Evolutionary conservation across 2,797 vertebrate species (phyloP), one percentile per base, ranked within the genome.

Genomic region (Microctenopoma lineatum): DNA sequence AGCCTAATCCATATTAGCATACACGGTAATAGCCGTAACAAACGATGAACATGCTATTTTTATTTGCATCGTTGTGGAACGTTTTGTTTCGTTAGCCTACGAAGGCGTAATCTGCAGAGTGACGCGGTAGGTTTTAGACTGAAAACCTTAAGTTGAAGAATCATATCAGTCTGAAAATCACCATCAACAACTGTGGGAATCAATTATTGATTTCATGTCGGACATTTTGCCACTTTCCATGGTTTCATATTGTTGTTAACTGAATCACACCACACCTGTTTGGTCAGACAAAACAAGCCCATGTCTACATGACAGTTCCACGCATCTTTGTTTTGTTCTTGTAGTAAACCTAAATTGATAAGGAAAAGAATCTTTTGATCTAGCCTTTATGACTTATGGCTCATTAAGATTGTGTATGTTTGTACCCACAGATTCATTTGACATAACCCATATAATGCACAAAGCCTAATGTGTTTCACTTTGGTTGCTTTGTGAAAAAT

Each of bases 401-500:
- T 79, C 41, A 77, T 82, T 75, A 66, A 69, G 59, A 69, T 32
- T 74, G 51, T 51, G 58, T 73, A 77, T 74, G 60, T 81, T 39
- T 77, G 38, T 75, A 41, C 63, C 38, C 60, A 56, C 34, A 75
- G 52, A 84, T 84, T 61, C 58, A 73, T 87, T 65, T 58, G 84
- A 80, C 79, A 83, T 46, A 60, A 73, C 51, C 69, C 66, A 64
- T 70, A 80, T 78, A 63, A 89, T 75, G 59, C 67, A 77, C 62
- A 70, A 70, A 73, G 32, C 74, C 66, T 87, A 84, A 91, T 89
- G 79, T 84, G 81, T 88, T 88, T 89, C 86, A 58, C 77, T 84
- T 86, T 84, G 67, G 77, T 79, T 70, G 71, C 76, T 69, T 75
- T 61, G 75, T 90, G 90, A 92, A 83, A 83, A 89, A 92, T 91